These are phyloP conservation scores for Apis florea DNA, from an alignment of 1,140 invertebrate genomes.

Conservation along the genomic window DNA sequence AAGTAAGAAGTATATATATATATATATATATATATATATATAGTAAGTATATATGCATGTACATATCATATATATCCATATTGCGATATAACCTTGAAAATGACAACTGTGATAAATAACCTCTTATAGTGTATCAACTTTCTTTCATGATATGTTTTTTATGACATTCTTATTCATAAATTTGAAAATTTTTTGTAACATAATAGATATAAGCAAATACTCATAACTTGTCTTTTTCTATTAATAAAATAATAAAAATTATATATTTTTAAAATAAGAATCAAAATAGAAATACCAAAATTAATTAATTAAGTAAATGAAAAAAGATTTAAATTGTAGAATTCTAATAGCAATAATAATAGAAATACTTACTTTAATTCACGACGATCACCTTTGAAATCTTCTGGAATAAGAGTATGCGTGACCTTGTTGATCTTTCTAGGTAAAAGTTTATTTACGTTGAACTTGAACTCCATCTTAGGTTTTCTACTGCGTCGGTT, in stretches of 20 bases:
- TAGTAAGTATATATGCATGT: no score
- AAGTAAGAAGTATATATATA: no score
- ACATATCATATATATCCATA: background rate
- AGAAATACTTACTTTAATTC: constrained; percentile 80
- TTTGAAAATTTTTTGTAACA: background rate
- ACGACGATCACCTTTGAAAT: constrained; percentile 83
- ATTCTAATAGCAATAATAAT: background rate
- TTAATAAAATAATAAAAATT: background rate
- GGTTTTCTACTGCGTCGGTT: background rate
- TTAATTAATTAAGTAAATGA: background rate
- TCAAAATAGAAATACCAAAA: no score
- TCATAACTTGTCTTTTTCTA: background rate
- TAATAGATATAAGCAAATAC: background rate
- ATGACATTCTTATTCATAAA: background rate
- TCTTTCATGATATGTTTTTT: background rate
- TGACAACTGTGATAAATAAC: constrained; percentile 32
- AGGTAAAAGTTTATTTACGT: constrained; percentile 82
- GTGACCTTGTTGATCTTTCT: constrained; percentile 83
- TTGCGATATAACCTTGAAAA: constrained; percentile 51
- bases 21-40: no score
- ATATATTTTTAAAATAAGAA: no score
- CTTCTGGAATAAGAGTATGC: constrained; percentile 82
- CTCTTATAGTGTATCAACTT: constrained; percentile 28
- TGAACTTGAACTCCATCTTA: constrained; percentile 84
- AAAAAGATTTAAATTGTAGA: background rate